Conservation (phyloP, 2,797 vertebrate species). For the Macropodus opercularis region DNA sequence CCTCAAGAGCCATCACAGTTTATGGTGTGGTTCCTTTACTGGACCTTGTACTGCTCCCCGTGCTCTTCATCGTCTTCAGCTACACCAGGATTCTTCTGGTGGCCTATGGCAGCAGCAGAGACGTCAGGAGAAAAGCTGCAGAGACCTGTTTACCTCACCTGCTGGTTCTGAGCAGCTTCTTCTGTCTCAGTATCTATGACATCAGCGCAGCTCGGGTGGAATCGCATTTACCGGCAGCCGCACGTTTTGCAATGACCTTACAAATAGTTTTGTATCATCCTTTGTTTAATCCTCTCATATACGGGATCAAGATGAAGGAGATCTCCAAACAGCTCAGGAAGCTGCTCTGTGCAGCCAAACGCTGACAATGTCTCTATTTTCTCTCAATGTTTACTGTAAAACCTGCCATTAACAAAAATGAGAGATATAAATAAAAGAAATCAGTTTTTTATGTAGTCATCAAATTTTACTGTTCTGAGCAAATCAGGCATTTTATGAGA, state of each 20-base stretch:
- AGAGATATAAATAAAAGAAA: too few species aligned
- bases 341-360: background rate
- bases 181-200: conserved; percentile 30
- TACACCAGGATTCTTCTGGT: conserved; percentile 15
- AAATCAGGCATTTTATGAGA: too few species aligned
- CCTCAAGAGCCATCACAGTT: background rate
- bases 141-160: background rate
- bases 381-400: too few species aligned
- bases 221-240: conserved; percentile 17
- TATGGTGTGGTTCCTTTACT: background rate
- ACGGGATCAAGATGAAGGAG: conserved; percentile 39
- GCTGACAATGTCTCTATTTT: too few species aligned
- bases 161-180: conserved; percentile 13
- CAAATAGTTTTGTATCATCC: conserved; percentile 17
- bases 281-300: conserved; percentile 15
- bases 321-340: conserved; percentile 20
- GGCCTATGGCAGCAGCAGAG: background rate
- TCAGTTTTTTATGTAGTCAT: too few species aligned
- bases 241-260: conserved; percentile 16
- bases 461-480: too few species aligned
- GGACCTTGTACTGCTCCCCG: background rate
- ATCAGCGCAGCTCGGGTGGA: conserved; percentile 10
- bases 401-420: too few species aligned
- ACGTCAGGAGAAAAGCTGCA: background rate
- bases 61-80: background rate